A percentile compares a stretch with the other conserved stretches of the same genome.
Evolutionary conservation across 92 coral and sea anemone species (phyloP).

Genomic region (Umimayanthus chanpuru): DNA sequence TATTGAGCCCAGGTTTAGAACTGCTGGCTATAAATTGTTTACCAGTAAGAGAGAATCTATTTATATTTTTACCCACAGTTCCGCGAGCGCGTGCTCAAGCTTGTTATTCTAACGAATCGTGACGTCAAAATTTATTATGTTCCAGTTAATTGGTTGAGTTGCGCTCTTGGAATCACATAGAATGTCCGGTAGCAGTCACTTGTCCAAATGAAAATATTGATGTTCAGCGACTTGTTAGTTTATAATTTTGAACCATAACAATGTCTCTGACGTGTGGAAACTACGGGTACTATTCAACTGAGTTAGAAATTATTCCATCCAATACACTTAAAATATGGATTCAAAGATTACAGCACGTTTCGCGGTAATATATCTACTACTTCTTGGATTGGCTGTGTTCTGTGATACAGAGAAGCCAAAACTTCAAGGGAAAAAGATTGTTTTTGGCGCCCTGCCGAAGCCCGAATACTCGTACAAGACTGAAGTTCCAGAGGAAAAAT

Average conservation of each 20-base stretch:
- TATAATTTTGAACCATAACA: conserved; percentile 10
- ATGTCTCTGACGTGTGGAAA: neutral
- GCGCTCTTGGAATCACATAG: neutral
- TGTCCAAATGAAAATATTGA: conserved; percentile 3
- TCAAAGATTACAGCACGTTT: neutral
- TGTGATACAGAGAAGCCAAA: conserved; percentile 15
- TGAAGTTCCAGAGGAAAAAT: conserved; percentile 53
- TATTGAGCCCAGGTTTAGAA: too few relatives aligned
- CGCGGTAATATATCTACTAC: neutral
- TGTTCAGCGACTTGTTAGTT: neutral
- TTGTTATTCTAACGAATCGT: neutral
- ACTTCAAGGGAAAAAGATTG: conserved; percentile 17
- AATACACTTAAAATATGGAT: neutral
- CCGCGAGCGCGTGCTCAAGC: neutral
- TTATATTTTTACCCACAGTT: conserved; percentile 8
- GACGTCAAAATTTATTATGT: conserved; percentile 1
- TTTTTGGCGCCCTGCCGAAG: conserved; percentile 20
- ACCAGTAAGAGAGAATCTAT: neutral
- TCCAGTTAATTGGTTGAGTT: neutral
- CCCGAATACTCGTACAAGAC: conserved; percentile 49
- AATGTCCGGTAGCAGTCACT: neutral
- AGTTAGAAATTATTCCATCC: neutral
- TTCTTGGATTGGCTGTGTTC: neutral
- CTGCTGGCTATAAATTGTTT: too few relatives aligned
- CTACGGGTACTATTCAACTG: conserved; percentile 31